Evolutionary conservation across 1,140 invertebrate species (phyloP).

Genomic region (Bombyx mandarina): DNA sequence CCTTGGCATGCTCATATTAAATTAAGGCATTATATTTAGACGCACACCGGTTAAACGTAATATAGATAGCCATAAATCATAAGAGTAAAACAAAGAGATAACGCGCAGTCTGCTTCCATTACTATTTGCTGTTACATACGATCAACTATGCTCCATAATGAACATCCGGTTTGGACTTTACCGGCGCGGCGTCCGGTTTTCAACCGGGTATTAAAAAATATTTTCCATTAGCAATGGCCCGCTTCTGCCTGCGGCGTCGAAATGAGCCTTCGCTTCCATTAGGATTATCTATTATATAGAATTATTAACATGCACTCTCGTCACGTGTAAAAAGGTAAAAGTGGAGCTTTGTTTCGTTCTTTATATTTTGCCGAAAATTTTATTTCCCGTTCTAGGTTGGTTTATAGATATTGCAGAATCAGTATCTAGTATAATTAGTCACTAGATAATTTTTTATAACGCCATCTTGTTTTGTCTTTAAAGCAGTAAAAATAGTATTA

Average conservation of each 20-base stretch:
- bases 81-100: no score
- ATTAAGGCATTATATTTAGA: no score
- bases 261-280: slow-evolving; percentile 25
- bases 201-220: slow-evolving; percentile 23
- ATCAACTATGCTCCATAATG: slow-evolving; percentile 33
- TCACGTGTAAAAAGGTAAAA: slow-evolving; percentile 2
- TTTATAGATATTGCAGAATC: no score
- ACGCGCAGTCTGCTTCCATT: not conserved
- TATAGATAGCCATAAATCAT: no score
- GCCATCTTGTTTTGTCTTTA: no score
- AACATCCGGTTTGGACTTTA: slow-evolving; percentile 22
- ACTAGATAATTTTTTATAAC: no score
- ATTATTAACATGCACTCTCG: slow-evolving; percentile 13
- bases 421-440: no score
- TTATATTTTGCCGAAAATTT: not conserved
- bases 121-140: slow-evolving; percentile 5
- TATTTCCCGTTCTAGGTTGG: no score
- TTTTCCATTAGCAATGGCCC: slow-evolving; percentile 31
- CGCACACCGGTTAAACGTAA: no score
- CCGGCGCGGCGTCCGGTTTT: slow-evolving; percentile 22
- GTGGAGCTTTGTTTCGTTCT: not conserved
- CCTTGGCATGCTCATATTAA: no score
- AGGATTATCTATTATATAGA: slow-evolving; percentile 21
- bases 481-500: no score
- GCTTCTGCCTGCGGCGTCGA: slow-evolving; percentile 20